phyloP scores from a whole-genome alignment of 2,797 vertebrate species.

The Crocidura indochinensis region DNA sequence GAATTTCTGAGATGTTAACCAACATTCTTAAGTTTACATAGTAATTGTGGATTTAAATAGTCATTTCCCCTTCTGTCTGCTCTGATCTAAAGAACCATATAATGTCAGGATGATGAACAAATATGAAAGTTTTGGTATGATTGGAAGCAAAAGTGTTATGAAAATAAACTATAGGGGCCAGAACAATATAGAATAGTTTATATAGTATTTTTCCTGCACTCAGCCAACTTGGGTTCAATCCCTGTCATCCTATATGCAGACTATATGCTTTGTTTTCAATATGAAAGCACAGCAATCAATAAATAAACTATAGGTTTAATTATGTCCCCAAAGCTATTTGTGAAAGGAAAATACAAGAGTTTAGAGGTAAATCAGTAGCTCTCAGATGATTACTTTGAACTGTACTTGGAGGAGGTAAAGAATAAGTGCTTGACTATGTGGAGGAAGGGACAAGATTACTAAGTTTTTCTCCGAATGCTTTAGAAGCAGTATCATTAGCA shows the following conservation, averaged over 20 bases:
- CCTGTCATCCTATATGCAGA: too few relatives aligned
- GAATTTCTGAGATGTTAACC: neutral
- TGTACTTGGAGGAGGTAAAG: neutral
- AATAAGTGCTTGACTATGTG: neutral
- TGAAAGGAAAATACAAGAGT: neutral
- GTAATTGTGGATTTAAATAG: neutral
- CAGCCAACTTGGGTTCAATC: too few relatives aligned
- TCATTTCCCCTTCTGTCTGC: neutral
- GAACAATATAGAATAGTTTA: too few relatives aligned
- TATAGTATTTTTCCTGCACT: too few relatives aligned
- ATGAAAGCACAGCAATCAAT: too few relatives aligned
- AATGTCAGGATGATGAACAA: neutral
- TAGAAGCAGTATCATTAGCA: conserved; percentile 3
- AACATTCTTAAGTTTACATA: neutral
- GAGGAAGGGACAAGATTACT: neutral
- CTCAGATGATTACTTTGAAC: neutral
- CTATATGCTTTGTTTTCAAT: too few relatives aligned
- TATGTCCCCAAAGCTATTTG: neutral
- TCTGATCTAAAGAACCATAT: neutral
- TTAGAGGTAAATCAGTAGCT: conserved; percentile 10
- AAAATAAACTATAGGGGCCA: too few relatives aligned
- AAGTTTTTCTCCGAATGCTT: neutral
- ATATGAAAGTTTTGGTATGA: neutral
- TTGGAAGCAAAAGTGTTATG: neutral
- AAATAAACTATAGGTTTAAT: conserved; percentile 18